Percentiles rank a stretch among this genome's conserved stretches.
Conservation (phyloP, 2,113 vertebrate genomes). For the Cacatua alba region DNA sequence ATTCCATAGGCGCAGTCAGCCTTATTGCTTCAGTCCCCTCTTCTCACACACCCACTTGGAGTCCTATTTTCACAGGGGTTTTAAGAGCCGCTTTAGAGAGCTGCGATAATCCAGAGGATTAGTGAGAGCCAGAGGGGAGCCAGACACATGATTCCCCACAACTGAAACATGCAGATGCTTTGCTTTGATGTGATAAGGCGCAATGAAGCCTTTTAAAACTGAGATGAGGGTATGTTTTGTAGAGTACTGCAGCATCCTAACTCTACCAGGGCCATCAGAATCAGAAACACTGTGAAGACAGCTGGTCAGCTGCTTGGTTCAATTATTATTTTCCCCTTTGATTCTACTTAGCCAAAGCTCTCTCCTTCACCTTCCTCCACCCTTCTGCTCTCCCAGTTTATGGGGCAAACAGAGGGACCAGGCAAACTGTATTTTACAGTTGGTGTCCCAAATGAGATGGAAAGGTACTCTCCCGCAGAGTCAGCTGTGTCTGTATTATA, state of each 20-base stretch:
- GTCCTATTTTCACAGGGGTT: conserved; percentile 61
- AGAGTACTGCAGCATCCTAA: neutral
- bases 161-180: conserved; percentile 66
- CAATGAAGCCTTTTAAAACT: conserved; percentile 47
- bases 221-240: neutral
- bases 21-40: conserved; percentile 16
- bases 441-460: neutral
- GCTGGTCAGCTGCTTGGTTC: neutral
- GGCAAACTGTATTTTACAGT: neutral
- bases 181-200: conserved; percentile 64
- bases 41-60: conserved; percentile 64
- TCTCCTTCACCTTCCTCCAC: neutral
- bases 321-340: neutral
- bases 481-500: neutral
- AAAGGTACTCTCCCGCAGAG: neutral
- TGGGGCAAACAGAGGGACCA: neutral
- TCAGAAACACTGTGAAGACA: neutral
- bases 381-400: neutral
- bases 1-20: neutral
- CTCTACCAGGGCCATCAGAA: neutral
- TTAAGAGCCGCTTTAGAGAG: conserved; percentile 63
- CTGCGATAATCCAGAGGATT: conserved; percentile 66
- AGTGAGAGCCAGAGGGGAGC: conserved; percentile 69
- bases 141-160: conserved; percentile 64
- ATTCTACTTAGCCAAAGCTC: neutral